Percentiles rank a stretch among this genome's conserved stretches.
These are phyloP conservation scores for Phylloscopus whistleri DNA, from an alignment of 2,113 vertebrate species.

Conservation along the genomic window DNA sequence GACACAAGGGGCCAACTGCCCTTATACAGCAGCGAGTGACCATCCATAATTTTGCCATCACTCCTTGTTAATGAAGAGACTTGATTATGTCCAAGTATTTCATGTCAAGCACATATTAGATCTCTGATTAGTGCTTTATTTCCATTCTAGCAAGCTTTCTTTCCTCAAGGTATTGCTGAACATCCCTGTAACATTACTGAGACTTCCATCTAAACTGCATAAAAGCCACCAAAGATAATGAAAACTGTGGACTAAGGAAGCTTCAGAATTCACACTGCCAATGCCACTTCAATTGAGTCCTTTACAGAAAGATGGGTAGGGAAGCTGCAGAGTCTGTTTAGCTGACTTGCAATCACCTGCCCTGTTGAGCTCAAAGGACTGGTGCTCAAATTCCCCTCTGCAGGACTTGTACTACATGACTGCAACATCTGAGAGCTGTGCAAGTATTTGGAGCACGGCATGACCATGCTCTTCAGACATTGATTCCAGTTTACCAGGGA, in stretches of 20 bases:
- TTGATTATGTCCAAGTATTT: not conserved
- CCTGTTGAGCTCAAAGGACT: not conserved
- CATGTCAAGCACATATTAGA: not conserved
- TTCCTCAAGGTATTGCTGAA: not conserved
- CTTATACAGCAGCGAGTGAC: not conserved
- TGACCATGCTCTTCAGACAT: not conserved
- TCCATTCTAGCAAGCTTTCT: not conserved
- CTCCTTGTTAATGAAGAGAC: not conserved
- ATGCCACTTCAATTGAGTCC: not conserved
- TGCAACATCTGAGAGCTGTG: not conserved
- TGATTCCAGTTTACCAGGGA: not conserved
- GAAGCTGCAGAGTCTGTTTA: not conserved
- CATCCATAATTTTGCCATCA: not conserved
- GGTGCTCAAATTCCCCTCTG: not conserved
- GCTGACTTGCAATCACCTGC: not conserved
- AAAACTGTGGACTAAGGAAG: not conserved
- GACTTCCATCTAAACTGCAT: not conserved
- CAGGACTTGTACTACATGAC: not conserved
- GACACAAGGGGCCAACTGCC: accelerated
- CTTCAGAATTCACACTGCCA: not conserved
- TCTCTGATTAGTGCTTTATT: not conserved
- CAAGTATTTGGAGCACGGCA: not conserved
- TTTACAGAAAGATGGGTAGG: not conserved
- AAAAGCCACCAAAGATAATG: not conserved
- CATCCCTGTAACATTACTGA: not conserved